Evolutionary conservation across 2,888 invertebrate species (phyloP), one percentile per base, ranked within the genome.

Genomic region (Podotricha telesiphe): DNA sequence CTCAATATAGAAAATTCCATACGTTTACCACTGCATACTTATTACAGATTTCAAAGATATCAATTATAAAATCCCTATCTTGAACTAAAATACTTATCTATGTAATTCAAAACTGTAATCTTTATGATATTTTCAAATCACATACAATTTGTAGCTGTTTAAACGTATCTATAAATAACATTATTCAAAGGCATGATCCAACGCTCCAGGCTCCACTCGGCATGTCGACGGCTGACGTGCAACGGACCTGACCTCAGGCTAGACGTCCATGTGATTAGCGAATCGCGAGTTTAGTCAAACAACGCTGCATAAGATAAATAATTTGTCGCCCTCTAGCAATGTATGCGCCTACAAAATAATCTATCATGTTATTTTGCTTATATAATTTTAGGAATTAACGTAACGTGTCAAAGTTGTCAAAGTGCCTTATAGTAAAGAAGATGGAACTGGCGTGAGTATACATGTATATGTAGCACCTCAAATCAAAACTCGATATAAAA

Each of bases 181-280:
- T 66, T 59, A 59, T 59, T 66, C 66, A 59, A 51, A 59, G 59
- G 42, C 34, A 37, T 48, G 20, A 56, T 47, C 61, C 28, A 67
- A 15, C 19, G 59, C 67, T 61, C 42, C 59, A 42, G 67, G 67
- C 61, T n/a, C 51, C 61, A 67, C 71, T 71, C 69, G 69, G 62
- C 69, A 59, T 71, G 71, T 69, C 67, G 66, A 56, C 42, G 42
- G 42, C 58, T 73, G 73, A 73, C 73, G 71, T 66, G 67, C 65
- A 68, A 73, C 65, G 67, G 74, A 66, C 63, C 65, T 68, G 69
- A 66, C 74, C 74, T 45, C 63, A 58, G 73, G 70, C 70, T 64
- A 64, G 66, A 55, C 58, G 56, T 67, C 42, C 63, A 70, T 69
- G 74, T 67, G 67, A 72, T 68, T 65, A 73, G 73, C 72, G 67